Evolutionary conservation across 1,140 invertebrate genomes (phyloP).

Genomic region (Prorops nasuta): DNA sequence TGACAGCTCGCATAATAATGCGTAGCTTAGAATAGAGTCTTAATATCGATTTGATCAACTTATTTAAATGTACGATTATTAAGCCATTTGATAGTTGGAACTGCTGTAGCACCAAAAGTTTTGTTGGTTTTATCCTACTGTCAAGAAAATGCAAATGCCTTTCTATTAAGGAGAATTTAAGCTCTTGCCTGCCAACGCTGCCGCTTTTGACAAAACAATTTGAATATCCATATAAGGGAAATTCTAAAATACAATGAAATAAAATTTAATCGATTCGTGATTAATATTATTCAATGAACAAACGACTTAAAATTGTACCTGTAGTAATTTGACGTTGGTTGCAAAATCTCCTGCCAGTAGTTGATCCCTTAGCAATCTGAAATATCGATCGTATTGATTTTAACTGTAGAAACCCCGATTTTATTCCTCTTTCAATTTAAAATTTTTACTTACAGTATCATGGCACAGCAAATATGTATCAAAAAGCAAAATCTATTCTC

Average conservation of each 20-base stretch:
- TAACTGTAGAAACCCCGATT: too few relatives aligned
- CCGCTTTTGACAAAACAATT: slow-evolving; percentile 66
- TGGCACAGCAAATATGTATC: slow-evolving; percentile 90
- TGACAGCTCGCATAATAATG: too few relatives aligned
- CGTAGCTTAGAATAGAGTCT: too few relatives aligned
- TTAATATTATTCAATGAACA: slow-evolving; percentile 7
- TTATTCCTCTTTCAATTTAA: too few relatives aligned
- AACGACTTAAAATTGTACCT: slow-evolving; percentile 63
- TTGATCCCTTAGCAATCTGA: slow-evolving; percentile 77
- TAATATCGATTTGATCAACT: too few relatives aligned
- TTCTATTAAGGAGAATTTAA: slow-evolving; percentile 28
- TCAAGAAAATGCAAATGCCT: too few relatives aligned
- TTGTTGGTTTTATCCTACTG: too few relatives aligned
- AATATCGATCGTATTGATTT: too few relatives aligned
- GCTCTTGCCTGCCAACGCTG: slow-evolving; percentile 46
- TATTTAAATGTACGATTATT: too few relatives aligned
- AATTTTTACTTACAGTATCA: slow-evolving; percentile 83
- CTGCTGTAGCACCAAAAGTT: too few relatives aligned
- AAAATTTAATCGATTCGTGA: not conserved
- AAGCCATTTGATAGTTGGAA: too few relatives aligned
- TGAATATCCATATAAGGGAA: slow-evolving; percentile 76
- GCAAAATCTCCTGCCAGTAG: slow-evolving; percentile 86
- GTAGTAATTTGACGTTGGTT: slow-evolving; percentile 88
- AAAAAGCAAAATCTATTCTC: slow-evolving; percentile 85
- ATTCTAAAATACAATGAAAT: slow-evolving; percentile 54